Percentiles rank a stretch among this genome's conserved stretches.
These are phyloP conservation scores for Smittia sp. DNA, from an alignment of 2,888 invertebrate genomes.

Conservation along the genomic window DNA sequence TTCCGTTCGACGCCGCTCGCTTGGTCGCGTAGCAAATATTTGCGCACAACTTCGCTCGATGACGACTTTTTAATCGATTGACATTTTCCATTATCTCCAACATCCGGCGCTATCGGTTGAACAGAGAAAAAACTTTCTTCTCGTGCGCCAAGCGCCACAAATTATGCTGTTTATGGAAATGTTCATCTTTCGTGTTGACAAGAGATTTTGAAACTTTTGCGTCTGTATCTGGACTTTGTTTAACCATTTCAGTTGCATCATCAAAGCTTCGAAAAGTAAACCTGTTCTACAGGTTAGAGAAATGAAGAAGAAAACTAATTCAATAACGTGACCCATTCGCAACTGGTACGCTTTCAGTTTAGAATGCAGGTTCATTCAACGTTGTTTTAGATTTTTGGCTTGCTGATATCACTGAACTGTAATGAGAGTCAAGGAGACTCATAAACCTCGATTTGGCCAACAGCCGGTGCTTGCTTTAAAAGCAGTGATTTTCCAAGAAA, in stretches of 20 bases:
- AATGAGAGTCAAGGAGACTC: too few species aligned
- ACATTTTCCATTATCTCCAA: constrained; percentile 2
- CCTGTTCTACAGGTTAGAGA: too few species aligned
- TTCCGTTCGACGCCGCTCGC: neutral
- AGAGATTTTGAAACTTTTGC: too few species aligned
- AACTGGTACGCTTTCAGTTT: too few species aligned
- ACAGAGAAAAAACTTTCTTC: neutral
- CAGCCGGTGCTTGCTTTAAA: too few species aligned
- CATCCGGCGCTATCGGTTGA: neutral
- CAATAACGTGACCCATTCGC: too few species aligned
- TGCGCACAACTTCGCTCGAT: neutral
- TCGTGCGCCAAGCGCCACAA: neutral
- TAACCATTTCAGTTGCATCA: too few species aligned
- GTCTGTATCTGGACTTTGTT: too few species aligned
- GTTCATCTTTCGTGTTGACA: neutral
- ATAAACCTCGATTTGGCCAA: too few species aligned
- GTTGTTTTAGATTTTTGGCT: neutral
- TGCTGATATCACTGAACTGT: neutral
- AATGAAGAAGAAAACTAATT: too few species aligned
- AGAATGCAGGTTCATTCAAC: neutral
- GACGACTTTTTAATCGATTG: neutral
- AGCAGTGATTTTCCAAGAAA: too few species aligned
- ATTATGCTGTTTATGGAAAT: neutral
- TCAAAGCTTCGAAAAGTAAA: too few species aligned
- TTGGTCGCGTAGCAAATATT: neutral